Base-by-base conservation (phyloP, 2,888 invertebrate species). In the Lithosia quadra region DNA sequence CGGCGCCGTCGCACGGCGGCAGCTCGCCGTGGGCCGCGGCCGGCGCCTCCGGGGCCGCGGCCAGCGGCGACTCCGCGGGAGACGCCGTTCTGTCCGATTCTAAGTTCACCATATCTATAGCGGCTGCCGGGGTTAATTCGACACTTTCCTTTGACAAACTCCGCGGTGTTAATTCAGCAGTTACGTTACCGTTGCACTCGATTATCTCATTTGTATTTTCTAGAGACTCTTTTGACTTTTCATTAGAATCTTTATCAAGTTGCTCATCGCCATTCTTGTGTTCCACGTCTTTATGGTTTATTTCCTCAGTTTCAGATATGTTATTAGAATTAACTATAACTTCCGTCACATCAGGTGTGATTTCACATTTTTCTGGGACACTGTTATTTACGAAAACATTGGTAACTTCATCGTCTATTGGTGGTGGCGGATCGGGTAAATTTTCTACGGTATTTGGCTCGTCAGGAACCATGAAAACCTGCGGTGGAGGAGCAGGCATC, bases 111-210 rank as follows among this genome's bases (percentile, higher is more conserved):
- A 67, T 72, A 49, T 79, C 79, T 60, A 65, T 75, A 63, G 59
- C 33, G 11, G 36, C 15, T 62, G 60, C 53, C 15, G 58, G 55
- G 11, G 67, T 71, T 60, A 65, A 61, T 64, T 74, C 68, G 60
- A 62, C 53, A 13, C 64, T 57, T 43, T 71, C 68, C 49, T 66
- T 79, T 63, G 74, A 73, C 8, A 63, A 67, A 10, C 68, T 73
- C 7, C 7, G 43, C n/a, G 49, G 15, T 3, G 34, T 34, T 18
- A 34, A 34, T 64, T 56, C 39, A 18, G 34, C 61, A 49, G 78
- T 74, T 34, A 72, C 69, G 62, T 84, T 86, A 34, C 90, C 91
- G 78, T 91, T 91, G 81, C 86, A 89, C 69, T 88, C 88, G 63
- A 74, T 53, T 13, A 71, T 75, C 71, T 83, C 83, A 22, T 79